Conservation (phyloP, 2,888 invertebrate genomes). For the Blera fallax region DNA sequence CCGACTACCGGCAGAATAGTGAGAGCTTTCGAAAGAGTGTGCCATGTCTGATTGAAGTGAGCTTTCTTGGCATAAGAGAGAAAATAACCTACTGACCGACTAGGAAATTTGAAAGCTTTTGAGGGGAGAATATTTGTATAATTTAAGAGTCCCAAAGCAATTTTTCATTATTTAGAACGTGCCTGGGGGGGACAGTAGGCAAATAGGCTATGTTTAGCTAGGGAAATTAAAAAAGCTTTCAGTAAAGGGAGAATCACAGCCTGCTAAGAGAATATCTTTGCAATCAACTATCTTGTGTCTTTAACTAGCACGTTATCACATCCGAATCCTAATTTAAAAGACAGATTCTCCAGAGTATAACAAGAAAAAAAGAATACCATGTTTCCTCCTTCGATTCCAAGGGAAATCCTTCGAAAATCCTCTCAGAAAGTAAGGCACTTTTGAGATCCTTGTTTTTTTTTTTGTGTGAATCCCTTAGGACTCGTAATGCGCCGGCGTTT, state of each 20-base stretch:
- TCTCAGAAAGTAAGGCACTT: conserved; percentile 16
- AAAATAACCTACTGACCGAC: neutral
- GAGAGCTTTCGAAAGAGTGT: neutral
- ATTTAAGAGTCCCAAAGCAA: neutral
- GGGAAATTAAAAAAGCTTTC: neutral
- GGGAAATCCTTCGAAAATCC: conserved; percentile 20
- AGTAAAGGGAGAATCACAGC: neutral
- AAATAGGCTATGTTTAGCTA: neutral
- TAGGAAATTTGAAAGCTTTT: neutral
- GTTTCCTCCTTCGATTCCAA: neutral
- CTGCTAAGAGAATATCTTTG: neutral
- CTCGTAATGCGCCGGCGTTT: conserved; percentile 69
- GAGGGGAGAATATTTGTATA: neutral
- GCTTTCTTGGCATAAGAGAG: no score
- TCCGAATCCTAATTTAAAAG: neutral
- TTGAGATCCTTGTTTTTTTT: neutral
- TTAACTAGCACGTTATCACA: conserved; percentile 15
- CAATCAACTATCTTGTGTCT: neutral
- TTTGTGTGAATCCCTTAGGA: conserved; percentile 38
- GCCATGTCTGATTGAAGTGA: no score
- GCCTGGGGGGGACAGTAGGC: neutral
- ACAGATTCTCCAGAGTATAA: neutral
- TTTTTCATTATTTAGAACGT: neutral
- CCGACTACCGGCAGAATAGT: neutral
- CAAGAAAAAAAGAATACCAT: neutral